These are phyloP conservation scores for Bovichtus variegatus DNA, from an alignment of 2,797 vertebrate genomes.

Conservation along the genomic window DNA sequence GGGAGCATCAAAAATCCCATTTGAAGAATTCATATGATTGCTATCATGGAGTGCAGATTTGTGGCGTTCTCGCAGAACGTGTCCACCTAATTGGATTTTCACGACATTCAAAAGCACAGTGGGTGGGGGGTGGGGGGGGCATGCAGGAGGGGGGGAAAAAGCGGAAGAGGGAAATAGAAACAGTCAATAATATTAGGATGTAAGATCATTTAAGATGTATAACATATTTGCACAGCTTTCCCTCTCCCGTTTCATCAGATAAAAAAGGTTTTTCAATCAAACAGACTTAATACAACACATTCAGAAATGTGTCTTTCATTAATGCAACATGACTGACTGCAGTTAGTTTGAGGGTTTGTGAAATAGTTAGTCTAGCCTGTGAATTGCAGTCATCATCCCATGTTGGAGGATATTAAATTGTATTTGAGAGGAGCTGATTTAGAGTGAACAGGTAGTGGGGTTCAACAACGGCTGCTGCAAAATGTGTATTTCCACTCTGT, in stretches of 20 bases:
- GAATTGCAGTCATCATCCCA: constrained; percentile 40
- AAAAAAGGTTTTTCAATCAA: constrained; percentile 33
- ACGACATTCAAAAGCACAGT: constrained; percentile 58
- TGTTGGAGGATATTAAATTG: constrained; percentile 54
- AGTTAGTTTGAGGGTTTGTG: constrained; percentile 34
- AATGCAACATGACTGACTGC: constrained; percentile 33
- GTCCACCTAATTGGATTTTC: constrained; percentile 80
- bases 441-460: constrained; percentile 43
- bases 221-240: constrained; percentile 34
- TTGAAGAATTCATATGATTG: constrained; percentile 77
- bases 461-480: constrained; percentile 54
- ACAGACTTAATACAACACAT: constrained; percentile 29
- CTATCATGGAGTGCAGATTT: constrained; percentile 63
- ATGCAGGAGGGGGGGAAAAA: background rate
- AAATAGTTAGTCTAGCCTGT: constrained; percentile 24
- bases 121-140: no score
- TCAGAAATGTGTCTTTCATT: constrained; percentile 13
- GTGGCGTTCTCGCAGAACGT: constrained; percentile 65
- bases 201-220: constrained; percentile 33
- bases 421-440: constrained; percentile 53
- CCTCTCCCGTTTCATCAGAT: constrained; percentile 26
- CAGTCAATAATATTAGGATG: constrained; percentile 29
- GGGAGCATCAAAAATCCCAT: constrained; percentile 68
- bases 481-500: constrained; percentile 49
- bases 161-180: constrained; percentile 19